phyloP scores from a whole-genome alignment of 2,888 invertebrate genomes.

The Cistogaster globosa region DNA sequence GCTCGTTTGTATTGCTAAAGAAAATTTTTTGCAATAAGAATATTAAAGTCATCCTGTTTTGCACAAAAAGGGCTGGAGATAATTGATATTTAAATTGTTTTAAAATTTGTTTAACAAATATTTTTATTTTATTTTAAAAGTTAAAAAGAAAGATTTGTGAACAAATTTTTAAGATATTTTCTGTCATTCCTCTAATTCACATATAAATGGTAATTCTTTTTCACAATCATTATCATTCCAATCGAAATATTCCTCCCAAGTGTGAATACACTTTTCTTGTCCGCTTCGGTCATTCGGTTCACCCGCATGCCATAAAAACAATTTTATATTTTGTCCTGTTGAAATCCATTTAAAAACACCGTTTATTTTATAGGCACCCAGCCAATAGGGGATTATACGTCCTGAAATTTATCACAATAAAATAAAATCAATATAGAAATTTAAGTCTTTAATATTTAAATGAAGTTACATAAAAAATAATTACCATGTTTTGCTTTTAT shows the following conservation, averaged over 20 bases:
- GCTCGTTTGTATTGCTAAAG: too few species aligned
- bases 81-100: too few species aligned
- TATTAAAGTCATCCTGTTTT: too few species aligned
- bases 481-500: conserved; percentile 47
- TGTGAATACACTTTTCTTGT: conserved; percentile 60
- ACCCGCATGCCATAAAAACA: conserved; percentile 57
- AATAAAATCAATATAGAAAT: not conserved
- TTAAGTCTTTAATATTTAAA: not conserved
- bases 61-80: too few species aligned
- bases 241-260: conserved; percentile 58
- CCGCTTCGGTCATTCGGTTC: conserved; percentile 62
- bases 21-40: too few species aligned
- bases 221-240: conserved; percentile 67
- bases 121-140: too few species aligned
- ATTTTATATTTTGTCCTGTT: conserved; percentile 41
- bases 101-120: too few species aligned
- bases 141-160: too few species aligned
- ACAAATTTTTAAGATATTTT: not conserved
- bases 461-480: not conserved
- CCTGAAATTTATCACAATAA: conserved; percentile 7
- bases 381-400: conserved; percentile 50
- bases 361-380: conserved; percentile 53
- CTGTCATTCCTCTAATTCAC: conserved; percentile 30
- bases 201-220: conserved; percentile 55
- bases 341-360: conserved; percentile 56